Conservation (phyloP, 2,113 vertebrate species). For the Raja brachyura region DNA sequence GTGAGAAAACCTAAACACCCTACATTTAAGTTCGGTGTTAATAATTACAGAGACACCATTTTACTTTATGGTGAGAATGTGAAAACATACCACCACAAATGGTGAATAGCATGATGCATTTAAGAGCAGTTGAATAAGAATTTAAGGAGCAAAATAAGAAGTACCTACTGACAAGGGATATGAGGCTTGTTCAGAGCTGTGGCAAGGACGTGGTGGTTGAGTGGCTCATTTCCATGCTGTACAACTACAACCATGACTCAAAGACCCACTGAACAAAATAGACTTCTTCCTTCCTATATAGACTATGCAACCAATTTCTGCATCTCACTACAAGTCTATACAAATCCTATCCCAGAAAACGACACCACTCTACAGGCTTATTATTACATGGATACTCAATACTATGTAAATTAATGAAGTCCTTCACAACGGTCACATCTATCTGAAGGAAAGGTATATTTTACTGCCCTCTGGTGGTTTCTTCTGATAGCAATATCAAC, state of each 20-base stretch:
- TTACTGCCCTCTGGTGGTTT: neutral
- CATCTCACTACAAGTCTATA: neutral
- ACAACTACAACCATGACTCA: neutral
- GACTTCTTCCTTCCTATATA: neutral
- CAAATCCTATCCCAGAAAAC: neutral
- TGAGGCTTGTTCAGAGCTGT: neutral
- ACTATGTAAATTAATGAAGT: neutral
- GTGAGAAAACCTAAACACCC: too few relatives aligned
- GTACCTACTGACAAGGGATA: neutral
- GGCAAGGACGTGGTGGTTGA: too few relatives aligned
- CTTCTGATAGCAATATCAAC: neutral
- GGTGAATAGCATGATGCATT: neutral
- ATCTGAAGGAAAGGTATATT: neutral
- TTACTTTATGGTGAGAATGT: too few relatives aligned
- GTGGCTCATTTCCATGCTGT: too few relatives aligned
- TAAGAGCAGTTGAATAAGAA: neutral
- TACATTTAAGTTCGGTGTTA: too few relatives aligned
- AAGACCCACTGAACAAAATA: neutral
- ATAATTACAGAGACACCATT: too few relatives aligned
- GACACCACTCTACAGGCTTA: neutral
- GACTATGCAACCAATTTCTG: neutral
- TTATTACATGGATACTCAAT: neutral
- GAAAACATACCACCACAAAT: neutral
- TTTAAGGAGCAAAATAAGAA: neutral
- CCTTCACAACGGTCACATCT: neutral